A percentile compares a stretch with the other conserved stretches of the same genome.
Conservation (phyloP, 2,888 invertebrate species). For the Lymantria monacha region DNA sequence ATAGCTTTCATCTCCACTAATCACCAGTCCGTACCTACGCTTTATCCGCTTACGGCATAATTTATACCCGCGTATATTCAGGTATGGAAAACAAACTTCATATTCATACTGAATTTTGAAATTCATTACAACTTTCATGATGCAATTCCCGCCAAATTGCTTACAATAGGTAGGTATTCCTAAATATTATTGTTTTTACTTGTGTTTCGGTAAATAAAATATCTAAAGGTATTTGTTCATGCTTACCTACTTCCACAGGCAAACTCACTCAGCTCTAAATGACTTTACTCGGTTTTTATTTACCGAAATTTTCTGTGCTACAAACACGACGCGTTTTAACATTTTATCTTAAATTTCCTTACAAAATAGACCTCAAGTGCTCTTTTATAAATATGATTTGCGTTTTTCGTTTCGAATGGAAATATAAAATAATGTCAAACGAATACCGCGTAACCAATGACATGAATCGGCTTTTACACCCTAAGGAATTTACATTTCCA, state of each 20-base stretch:
- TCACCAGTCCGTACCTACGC: conserved; percentile 36
- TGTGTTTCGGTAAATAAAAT: conserved; percentile 30
- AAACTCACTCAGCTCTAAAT: conserved; percentile 34
- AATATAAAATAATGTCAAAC: conserved; percentile 56
- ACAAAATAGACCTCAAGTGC: conserved; percentile 49
- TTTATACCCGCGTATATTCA: conserved; percentile 41
- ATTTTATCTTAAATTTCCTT: conserved; percentile 52
- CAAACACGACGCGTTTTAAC: conserved; percentile 41
- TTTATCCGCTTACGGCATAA: conserved; percentile 62
- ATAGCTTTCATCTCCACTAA: conserved; percentile 53
- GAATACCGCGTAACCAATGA: conserved; percentile 45
- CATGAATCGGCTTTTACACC: conserved; percentile 71
- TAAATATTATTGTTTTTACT: conserved; percentile 7
- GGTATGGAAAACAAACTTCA: conserved; percentile 22
- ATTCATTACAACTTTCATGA: conserved; percentile 20
- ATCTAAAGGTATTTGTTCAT: conserved; percentile 2
- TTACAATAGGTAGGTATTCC: conserved; percentile 8
- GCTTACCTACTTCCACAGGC: conserved; percentile 7
- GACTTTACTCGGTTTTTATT: conserved; percentile 39
- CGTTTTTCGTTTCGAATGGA: conserved; percentile 50
- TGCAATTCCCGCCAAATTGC: conserved; percentile 9
- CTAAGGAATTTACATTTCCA: conserved; percentile 51
- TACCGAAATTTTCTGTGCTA: conserved; percentile 34
- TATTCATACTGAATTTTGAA: conserved; percentile 10
- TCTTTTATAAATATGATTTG: conserved; percentile 57